Base-by-base conservation (phyloP, 2,797 vertebrate species). In the Myotis findleyi region DNA sequence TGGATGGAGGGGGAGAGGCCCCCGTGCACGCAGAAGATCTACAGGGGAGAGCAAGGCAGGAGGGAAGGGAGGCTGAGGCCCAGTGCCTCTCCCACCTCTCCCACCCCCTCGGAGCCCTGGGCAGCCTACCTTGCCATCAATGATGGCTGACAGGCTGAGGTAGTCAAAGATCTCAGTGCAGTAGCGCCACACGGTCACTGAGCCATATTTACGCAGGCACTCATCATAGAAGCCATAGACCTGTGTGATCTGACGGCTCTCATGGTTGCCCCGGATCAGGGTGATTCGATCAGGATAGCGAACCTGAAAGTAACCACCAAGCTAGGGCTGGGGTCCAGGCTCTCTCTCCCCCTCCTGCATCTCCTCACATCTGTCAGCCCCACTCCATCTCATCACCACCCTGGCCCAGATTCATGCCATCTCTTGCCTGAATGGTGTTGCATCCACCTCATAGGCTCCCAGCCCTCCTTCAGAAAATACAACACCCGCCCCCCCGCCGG, bases 91-190 rank as follows among this genome's bases (percentile, higher is more conserved):
- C 13, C 47, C 4, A 3, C 0, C 41, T n/a, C 14, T 21, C 62
- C 62, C 1, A 0, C 1, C 55, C 59, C 82, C 1, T 0, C 0
- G 23, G 41, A 9, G 13, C 64, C 17, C 14, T 1, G 4, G 82
- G 9, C 0, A 8, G 33, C 83, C 3, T 79, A 99, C 99, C 99
- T 99, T 99, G 96, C 99, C 99, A 57, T 99, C 99, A 2, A 99
- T 99, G 95, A 99, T 99, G 89, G 99, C 99, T 0, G 99, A 99
- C 79, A 99, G 99, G 84, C 99, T 99, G 97, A 99, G 98, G 98
- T 99, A 99, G 98, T 99, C 99, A 8, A 99, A 99, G 97, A 99
- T 99, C 98, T 99, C 99, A 0, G 99, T 99, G 98, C 99, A 99
- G 98, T 99, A 99, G 94, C 99, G 98, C 99, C 99, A 99, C 17